phyloP scores from a whole-genome alignment of 2,888 invertebrate species.

The Malachius bipustulatus region DNA sequence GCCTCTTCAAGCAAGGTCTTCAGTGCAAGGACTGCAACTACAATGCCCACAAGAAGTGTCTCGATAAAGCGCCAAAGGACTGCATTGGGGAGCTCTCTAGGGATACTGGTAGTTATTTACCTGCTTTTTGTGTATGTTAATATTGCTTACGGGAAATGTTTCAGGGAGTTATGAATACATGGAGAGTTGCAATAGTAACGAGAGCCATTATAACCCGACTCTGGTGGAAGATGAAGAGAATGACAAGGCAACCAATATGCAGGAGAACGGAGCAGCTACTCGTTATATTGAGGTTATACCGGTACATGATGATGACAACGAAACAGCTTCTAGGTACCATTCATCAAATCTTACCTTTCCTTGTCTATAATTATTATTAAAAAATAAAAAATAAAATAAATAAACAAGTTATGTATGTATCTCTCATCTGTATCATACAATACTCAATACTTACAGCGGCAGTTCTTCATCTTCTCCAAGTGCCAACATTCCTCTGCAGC shows the following conservation, averaged over 20 bases:
- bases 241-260: slow-evolving; percentile 29
- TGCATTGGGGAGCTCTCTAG: slow-evolving; percentile 75
- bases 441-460: slow-evolving; percentile 24
- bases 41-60: slow-evolving; percentile 91
- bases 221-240: slow-evolving; percentile 47
- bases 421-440: too few relatives aligned
- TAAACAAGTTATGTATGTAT: slow-evolving; percentile 4
- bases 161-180: slow-evolving; percentile 39
- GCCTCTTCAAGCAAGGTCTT: slow-evolving; percentile 90
- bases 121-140: too few relatives aligned
- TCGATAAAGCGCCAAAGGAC: slow-evolving; percentile 80
- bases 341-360: too few relatives aligned
- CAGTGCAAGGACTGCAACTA: slow-evolving; percentile 97
- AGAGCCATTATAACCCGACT: slow-evolving; percentile 37
- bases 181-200: slow-evolving; percentile 44
- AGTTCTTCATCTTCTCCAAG: slow-evolving; percentile 74
- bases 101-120: too few relatives aligned
- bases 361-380: too few relatives aligned
- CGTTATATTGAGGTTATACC: slow-evolving; percentile 36
- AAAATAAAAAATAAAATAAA: too few relatives aligned
- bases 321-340: slow-evolving; percentile 34
- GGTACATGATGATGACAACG: slow-evolving; percentile 37
- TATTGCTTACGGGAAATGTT: too few relatives aligned
- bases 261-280: slow-evolving; percentile 29
- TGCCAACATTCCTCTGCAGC: slow-evolving; percentile 96